Evolutionary conservation across 2,888 invertebrate genomes (phyloP).

Genomic region (Tanytarsus gracilentus): DNA sequence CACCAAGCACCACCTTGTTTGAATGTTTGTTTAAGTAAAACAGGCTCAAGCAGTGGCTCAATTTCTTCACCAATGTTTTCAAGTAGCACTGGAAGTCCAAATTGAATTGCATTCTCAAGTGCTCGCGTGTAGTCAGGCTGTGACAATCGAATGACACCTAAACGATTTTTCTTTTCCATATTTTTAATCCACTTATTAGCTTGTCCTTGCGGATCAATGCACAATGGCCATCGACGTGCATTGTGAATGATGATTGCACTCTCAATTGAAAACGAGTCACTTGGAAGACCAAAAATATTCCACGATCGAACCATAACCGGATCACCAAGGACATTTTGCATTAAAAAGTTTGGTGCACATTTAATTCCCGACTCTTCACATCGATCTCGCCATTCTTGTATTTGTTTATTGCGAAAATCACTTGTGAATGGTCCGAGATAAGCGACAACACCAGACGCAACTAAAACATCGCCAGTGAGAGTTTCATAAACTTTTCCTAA

Average conservation of each 20-base stretch:
- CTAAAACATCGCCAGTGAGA: constrained; percentile 78
- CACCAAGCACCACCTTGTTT: constrained; percentile 79
- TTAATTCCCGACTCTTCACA: constrained; percentile 63
- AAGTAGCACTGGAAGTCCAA: constrained; percentile 75
- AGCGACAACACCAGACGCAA: constrained; percentile 81
- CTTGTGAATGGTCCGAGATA: constrained; percentile 86
- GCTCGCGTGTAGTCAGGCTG: constrained; percentile 76
- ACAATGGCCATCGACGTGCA: constrained; percentile 81
- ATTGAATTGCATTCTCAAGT: constrained; percentile 77
- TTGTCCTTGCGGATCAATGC: constrained; percentile 93
- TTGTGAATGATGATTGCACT: constrained; percentile 87
- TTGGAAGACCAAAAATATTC: constrained; percentile 84
- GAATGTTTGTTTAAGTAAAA: constrained; percentile 83
- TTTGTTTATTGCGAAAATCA: constrained; percentile 58
- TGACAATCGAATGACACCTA: constrained; percentile 69
- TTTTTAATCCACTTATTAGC: constrained; percentile 92
- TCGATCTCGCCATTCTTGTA: constrained; percentile 61
- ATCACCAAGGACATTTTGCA: constrained; percentile 74
- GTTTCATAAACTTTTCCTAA: constrained; percentile 60
- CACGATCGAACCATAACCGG: constrained; percentile 81
- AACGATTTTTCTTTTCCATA: constrained; percentile 76
- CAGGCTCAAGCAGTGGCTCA: constrained; percentile 82
- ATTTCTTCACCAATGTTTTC: constrained; percentile 89
- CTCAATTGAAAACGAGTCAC: constrained; percentile 81
- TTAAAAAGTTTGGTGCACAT: constrained; percentile 65